These are phyloP conservation scores for Manis javanica DNA, from an alignment of 2,797 vertebrate species.

Conservation along the genomic window DNA sequence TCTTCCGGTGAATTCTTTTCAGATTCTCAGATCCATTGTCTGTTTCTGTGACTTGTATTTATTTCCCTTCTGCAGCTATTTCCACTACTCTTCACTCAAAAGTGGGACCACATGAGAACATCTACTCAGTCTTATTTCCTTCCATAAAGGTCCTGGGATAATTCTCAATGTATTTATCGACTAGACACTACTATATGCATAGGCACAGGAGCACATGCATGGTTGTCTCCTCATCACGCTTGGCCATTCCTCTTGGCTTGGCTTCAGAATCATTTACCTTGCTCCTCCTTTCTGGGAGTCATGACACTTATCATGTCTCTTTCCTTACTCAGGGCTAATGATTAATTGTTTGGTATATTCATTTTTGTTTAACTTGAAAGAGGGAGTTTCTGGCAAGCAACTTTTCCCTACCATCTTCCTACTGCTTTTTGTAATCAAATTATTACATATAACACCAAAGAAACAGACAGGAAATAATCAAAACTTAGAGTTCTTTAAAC, in stretches of 20 bases:
- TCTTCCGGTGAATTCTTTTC: background rate
- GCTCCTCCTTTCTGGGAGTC: background rate
- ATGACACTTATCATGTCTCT: background rate
- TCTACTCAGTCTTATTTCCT: background rate
- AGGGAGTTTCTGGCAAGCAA: background rate
- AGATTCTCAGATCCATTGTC: background rate
- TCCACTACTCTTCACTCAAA: conserved; percentile 7
- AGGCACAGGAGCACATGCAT: background rate
- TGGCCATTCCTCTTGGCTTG: background rate
- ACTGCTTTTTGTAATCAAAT: background rate
- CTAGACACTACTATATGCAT: background rate
- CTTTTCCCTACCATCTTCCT: background rate
- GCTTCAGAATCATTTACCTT: background rate
- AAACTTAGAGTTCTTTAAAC: background rate
- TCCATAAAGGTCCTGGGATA: background rate
- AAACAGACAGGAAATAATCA: background rate
- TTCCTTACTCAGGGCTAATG: background rate
- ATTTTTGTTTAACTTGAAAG: conserved; percentile 19
- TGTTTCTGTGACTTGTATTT: background rate
- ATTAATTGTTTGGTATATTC: background rate
- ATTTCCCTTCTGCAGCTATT: background rate
- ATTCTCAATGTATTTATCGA: background rate
- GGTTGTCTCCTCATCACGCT: background rate
- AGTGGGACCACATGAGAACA: background rate
- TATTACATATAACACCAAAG: background rate